phyloP scores from a whole-genome alignment of 2,888 invertebrate genomes.

The Chloroclysta siterata region DNA sequence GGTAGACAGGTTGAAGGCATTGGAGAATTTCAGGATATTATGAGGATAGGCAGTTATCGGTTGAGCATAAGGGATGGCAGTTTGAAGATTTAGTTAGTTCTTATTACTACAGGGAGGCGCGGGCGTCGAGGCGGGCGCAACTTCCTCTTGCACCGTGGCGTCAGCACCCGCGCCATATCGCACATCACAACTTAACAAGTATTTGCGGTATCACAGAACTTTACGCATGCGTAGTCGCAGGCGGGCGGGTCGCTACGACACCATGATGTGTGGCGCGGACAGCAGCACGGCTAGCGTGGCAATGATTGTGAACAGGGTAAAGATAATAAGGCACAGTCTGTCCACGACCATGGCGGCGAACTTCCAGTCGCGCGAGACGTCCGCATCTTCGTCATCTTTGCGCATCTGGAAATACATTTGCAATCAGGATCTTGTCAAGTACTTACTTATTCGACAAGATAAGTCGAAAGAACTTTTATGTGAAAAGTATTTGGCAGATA shows the following conservation, averaged over 20 bases:
- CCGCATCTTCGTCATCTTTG: constrained; percentile 97
- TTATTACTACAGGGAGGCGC: constrained; percentile 80
- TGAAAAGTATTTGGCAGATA: not conserved
- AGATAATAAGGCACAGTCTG: constrained; percentile 99
- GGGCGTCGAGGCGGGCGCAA: constrained; percentile 77
- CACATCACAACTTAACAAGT: constrained; percentile 88
- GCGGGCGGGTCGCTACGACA: constrained; percentile 90
- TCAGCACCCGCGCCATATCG: constrained; percentile 76
- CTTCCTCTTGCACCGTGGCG: constrained; percentile 69
- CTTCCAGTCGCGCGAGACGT: constrained; percentile 99
- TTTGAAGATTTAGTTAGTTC: constrained; percentile 64
- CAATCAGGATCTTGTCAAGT: constrained; percentile 1
- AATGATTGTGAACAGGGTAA: constrained; percentile 99
- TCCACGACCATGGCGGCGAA: constrained; percentile 99
- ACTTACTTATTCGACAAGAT: not conserved
- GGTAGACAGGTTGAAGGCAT: constrained; percentile 60
- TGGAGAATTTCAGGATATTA: constrained; percentile 60
- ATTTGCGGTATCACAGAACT: constrained; percentile 89
- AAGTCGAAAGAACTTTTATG: not conserved
- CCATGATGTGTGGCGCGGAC: constrained; percentile 98
- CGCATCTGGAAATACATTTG: constrained; percentile 88
- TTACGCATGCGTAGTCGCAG: constrained; percentile 80
- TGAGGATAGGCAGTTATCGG: constrained; percentile 73
- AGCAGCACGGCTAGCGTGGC: constrained; percentile 98
- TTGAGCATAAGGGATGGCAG: constrained; percentile 78